Evolutionary conservation across 2,797 vertebrate genomes (phyloP).

Genomic region (Myotis pilosus): DNA sequence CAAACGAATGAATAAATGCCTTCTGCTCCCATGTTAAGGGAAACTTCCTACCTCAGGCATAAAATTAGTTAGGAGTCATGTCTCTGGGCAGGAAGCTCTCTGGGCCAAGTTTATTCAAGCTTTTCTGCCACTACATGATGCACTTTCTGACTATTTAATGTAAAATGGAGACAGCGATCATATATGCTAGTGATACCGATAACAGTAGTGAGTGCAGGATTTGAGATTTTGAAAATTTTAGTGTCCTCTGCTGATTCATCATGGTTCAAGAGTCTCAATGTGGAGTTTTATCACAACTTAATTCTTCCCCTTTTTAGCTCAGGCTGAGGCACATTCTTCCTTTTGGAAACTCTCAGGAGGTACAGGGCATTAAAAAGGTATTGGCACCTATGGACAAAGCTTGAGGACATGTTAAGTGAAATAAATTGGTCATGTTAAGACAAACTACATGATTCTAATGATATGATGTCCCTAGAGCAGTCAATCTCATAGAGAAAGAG

Average conservation of each 20-base stretch:
- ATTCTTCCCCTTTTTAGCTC: not conserved
- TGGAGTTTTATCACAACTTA: not conserved
- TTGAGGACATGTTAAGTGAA: not conserved
- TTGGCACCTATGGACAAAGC: not conserved
- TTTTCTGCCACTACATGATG: not conserved
- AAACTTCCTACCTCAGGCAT: not conserved
- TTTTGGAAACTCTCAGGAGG: not conserved
- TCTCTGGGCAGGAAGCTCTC: not conserved
- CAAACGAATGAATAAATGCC: not conserved
- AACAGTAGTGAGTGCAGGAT: not conserved
- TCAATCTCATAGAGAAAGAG: not conserved
- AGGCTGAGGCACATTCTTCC: not conserved
- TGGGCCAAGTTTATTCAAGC: not conserved
- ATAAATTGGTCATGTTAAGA: not conserved
- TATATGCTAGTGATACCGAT: not conserved
- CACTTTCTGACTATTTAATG: not conserved
- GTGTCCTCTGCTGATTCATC: not conserved
- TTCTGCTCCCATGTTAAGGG: not conserved
- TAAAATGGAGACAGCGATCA: not conserved
- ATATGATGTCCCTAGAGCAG: not conserved
- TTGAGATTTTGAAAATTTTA: not conserved
- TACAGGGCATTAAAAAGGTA: not conserved
- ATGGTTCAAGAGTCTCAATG: not conserved
- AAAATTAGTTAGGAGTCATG: not conserved
- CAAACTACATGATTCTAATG: not conserved